Base-by-base conservation (phyloP, 2,888 invertebrate species). In the Temnothorax ravouxi region DNA sequence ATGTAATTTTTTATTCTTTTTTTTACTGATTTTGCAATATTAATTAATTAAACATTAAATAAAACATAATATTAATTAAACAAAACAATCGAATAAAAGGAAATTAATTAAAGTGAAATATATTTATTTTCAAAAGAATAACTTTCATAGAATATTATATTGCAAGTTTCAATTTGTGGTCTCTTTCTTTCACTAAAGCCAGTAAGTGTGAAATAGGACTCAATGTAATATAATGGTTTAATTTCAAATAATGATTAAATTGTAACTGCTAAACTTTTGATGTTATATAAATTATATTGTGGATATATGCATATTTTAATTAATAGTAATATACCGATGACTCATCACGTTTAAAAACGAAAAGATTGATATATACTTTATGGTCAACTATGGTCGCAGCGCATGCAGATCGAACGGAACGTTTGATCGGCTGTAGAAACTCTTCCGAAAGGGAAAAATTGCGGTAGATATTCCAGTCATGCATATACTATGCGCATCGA, bases 391-490 rank as follows among this genome's bases (percentile, higher is more conserved):
- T n/a, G 34, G 50, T 56, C 71, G 18, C n/a, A n/a, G n/a, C n/a
- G 38, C 0, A 18, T 71, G 15, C 52, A 41, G 54, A 54, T 41
- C 9, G 38, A 13, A 15, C 18, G 4, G 2, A 41, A 56, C 41
- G 11, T 41, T 72, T 56, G 62, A 29, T n/a, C 50, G 71, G 38
- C 21, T 71, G 34, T 38, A 62, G 62, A 75, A 75, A 44, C 44
- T 67, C 44, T 41, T 44, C 3, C 41, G 44, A 75, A 75, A 29
- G 38, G 21, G 47, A 34, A 75, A 62, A 75, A 62, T 21, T 62
- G 56, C 50, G 34, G 25, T 50, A 71, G 62, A 75, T 47, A 75
- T 47, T 62, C 21, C 50, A 75, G 34, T 75, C 62, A 38, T 75
- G 62, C 47, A 75, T 62, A 34, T 21, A 64, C 34, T 38, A 75